Conservation (phyloP, 2,113 vertebrate species). For the Meleagris gallopavo region DNA sequence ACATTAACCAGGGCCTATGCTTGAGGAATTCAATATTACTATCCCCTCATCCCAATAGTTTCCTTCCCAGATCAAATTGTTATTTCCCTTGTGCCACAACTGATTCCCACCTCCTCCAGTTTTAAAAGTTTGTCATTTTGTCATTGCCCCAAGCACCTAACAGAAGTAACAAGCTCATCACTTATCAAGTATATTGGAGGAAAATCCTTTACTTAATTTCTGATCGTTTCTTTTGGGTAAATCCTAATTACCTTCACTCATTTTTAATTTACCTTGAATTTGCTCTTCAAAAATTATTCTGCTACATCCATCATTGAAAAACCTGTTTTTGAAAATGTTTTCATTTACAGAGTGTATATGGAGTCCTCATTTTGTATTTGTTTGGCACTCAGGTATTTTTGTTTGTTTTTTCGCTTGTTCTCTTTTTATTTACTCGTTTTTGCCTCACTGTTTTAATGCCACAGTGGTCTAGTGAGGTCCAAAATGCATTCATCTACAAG, state of each 20-base stretch:
- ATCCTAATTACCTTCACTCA: not conserved
- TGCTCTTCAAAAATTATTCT: not conserved
- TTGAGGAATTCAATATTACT: not conserved
- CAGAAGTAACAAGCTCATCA: not conserved
- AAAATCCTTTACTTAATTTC: not conserved
- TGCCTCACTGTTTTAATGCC: not conserved
- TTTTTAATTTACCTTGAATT: not conserved
- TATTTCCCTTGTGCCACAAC: not conserved
- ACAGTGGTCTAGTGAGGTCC: not conserved
- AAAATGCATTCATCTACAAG: not conserved
- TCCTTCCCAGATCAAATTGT: not conserved
- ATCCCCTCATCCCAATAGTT: not conserved
- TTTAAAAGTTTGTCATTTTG: not conserved
- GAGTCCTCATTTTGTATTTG: not conserved
- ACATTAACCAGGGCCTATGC: not conserved
- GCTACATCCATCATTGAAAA: not conserved
- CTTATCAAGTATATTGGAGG: not conserved
- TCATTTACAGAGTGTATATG: accelerated
- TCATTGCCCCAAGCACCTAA: not conserved
- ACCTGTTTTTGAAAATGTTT: not conserved
- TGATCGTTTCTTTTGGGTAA: not conserved
- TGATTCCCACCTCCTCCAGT: not conserved
- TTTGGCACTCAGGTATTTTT: not conserved
- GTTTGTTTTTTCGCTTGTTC: not conserved
- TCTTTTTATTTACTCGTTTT: not conserved